phyloP scores from a whole-genome alignment of 2,797 vertebrate genomes.

The Microctenopoma stevenorrisi region DNA sequence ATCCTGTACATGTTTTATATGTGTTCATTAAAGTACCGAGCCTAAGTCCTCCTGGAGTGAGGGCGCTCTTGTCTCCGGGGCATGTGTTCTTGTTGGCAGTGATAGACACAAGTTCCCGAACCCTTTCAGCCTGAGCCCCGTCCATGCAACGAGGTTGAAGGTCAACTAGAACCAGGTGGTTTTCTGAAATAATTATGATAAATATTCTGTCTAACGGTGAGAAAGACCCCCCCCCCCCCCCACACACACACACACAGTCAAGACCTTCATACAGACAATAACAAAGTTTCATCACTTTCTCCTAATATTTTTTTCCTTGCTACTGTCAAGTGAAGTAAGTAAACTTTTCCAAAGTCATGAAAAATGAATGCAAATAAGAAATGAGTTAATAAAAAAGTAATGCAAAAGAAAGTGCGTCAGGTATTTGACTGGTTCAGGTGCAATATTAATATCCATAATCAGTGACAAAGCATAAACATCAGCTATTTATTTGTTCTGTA shows the following conservation, averaged over 20 bases:
- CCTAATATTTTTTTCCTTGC: background rate
- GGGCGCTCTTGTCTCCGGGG: slow-evolving; percentile 87
- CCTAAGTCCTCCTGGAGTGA: slow-evolving; percentile 87
- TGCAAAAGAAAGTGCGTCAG: slow-evolving; percentile 25
- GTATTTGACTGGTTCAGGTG: slow-evolving; percentile 5
- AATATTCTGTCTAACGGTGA: background rate
- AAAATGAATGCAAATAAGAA: slow-evolving; percentile 42
- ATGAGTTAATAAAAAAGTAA: slow-evolving; percentile 6
- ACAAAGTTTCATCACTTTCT: slow-evolving; percentile 1
- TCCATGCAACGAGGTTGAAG: slow-evolving; percentile 88
- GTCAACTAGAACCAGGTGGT: slow-evolving; percentile 90
- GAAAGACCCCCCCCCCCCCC: background rate
- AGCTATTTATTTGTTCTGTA: background rate
- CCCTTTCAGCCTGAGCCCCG: slow-evolving; percentile 87
- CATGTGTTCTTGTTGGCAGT: slow-evolving; percentile 92
- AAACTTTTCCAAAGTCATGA: slow-evolving; percentile 35
- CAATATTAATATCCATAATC: background rate
- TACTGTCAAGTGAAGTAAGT: slow-evolving; percentile 29
- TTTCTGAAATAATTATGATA: slow-evolving; percentile 74
- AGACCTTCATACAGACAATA: slow-evolving; percentile 9
- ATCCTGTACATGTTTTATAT: background rate
- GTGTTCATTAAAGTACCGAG: slow-evolving; percentile 76
- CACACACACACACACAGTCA: background rate
- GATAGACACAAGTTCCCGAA: slow-evolving; percentile 89
- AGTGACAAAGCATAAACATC: background rate